A percentile compares a stretch with the other conserved stretches of the same genome.
These are phyloP conservation scores for Pachycephus smyrnensis DNA, from an alignment of 2,888 invertebrate genomes.

Conservation along the genomic window DNA sequence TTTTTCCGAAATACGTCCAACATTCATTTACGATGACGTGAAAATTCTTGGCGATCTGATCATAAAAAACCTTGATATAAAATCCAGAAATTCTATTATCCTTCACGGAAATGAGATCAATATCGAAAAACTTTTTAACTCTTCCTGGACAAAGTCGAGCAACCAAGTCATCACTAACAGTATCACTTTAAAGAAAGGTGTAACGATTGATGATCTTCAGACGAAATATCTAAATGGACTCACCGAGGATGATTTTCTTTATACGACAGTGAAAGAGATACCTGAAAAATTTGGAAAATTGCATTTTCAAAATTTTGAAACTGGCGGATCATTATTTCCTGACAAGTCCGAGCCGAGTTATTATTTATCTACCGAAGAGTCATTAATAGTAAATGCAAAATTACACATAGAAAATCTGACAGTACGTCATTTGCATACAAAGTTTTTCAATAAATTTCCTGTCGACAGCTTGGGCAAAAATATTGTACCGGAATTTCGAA, in stretches of 20 bases:
- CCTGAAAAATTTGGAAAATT: constrained; percentile 29
- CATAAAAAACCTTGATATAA: constrained; percentile 34
- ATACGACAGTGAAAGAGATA: constrained; percentile 39
- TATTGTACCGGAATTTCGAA: constrained; percentile 19
- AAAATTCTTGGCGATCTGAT: constrained; percentile 44
- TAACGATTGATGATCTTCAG: constrained; percentile 45
- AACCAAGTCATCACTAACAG: constrained; percentile 41
- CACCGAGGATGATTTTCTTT: constrained; percentile 45
- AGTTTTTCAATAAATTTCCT: constrained; percentile 47
- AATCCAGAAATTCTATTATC: constrained; percentile 3
- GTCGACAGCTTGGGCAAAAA: constrained; percentile 27
- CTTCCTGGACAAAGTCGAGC: constrained; percentile 53
- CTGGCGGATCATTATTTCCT: constrained; percentile 33
- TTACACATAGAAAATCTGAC: constrained; percentile 35
- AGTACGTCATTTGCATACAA: constrained; percentile 34
- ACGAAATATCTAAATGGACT: constrained; percentile 46
- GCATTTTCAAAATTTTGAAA: constrained; percentile 40
- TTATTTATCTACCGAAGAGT: constrained; percentile 11
- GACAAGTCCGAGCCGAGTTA: constrained; percentile 20
- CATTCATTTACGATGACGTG: constrained; percentile 50
- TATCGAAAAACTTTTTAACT: constrained; percentile 29
- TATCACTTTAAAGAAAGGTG: constrained; percentile 38
- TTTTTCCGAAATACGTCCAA: constrained; percentile 23
- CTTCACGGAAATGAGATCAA: constrained; percentile 20
- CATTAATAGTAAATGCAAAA: constrained; percentile 26